Evolutionary conservation across 2,113 vertebrate species (phyloP).

Genomic region (Mastomys coucha): DNA sequence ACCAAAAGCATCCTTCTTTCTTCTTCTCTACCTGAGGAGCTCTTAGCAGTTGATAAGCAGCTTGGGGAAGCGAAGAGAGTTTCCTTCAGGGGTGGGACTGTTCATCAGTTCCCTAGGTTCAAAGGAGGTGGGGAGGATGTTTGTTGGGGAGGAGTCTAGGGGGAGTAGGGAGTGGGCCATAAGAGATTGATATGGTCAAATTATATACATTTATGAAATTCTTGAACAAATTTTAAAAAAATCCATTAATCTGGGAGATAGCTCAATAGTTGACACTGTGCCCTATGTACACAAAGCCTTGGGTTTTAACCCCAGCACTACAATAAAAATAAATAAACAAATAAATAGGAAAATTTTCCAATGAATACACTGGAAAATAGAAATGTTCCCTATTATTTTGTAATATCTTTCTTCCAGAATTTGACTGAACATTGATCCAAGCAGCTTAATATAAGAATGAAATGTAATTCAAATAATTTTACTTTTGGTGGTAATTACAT

Average conservation of each 20-base stretch:
- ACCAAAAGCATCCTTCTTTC: neutral
- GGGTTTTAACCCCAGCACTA: neutral
- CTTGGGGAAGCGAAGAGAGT: no score
- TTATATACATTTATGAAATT: neutral
- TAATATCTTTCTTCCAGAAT: neutral
- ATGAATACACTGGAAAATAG: no score
- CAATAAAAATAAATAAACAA: neutral
- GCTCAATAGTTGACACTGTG: neutral
- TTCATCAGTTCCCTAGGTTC: neutral
- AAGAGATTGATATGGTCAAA: neutral
- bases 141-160: neutral
- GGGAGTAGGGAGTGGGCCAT: neutral
- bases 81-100: no score
- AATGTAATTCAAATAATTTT: constrained; percentile 25
- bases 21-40: no score
- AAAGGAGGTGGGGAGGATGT: neutral
- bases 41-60: neutral
- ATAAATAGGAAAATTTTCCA: neutral
- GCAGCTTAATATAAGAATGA: neutral
- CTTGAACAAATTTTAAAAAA: neutral
- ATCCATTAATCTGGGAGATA: neutral
- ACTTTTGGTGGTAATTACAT: neutral
- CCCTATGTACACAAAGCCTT: neutral
- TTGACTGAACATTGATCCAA: constrained; percentile 9
- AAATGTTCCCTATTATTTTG: neutral